Percentiles rank a stretch among this genome's conserved stretches.
These are phyloP conservation scores for Corythaeola cristata DNA, from an alignment of 2,113 vertebrate genomes.

Conservation along the genomic window DNA sequence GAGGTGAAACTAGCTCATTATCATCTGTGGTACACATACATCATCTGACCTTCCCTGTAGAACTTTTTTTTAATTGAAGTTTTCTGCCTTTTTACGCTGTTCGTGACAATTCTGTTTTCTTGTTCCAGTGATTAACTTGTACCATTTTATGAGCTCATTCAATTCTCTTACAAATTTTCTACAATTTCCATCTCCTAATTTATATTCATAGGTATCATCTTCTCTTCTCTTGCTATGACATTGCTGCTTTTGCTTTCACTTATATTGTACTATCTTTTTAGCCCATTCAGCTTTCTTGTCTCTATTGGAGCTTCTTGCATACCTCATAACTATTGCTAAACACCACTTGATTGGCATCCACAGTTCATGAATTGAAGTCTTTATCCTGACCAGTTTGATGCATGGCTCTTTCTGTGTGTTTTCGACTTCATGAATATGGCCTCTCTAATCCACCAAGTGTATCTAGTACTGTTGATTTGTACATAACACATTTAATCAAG, in stretches of 20 bases:
- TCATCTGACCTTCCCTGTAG: background rate
- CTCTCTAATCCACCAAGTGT: background rate
- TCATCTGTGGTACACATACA: background rate
- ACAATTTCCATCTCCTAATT: background rate
- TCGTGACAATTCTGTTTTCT: background rate
- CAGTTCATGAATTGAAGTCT: background rate
- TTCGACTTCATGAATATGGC: background rate
- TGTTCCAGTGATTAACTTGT: background rate
- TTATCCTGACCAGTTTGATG: background rate
- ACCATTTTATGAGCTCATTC: background rate
- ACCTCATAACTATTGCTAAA: background rate
- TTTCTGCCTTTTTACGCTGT: background rate
- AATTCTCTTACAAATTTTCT: background rate
- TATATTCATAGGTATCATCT: background rate
- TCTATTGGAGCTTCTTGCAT: background rate
- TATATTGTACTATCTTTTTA: background rate
- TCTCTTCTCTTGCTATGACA: background rate
- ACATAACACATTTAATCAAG: background rate
- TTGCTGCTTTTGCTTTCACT: background rate
- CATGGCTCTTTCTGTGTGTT: background rate
- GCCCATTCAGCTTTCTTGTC: background rate
- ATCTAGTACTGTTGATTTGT: background rate
- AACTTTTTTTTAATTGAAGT: background rate
- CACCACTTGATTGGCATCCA: background rate
- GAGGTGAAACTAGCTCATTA: slow-evolving; percentile 6